Evolutionary conservation across 2,113 vertebrate genomes (phyloP), one percentile per base, ranked within the genome.

Genomic region (Poeciliopsis turrubarensis): DNA sequence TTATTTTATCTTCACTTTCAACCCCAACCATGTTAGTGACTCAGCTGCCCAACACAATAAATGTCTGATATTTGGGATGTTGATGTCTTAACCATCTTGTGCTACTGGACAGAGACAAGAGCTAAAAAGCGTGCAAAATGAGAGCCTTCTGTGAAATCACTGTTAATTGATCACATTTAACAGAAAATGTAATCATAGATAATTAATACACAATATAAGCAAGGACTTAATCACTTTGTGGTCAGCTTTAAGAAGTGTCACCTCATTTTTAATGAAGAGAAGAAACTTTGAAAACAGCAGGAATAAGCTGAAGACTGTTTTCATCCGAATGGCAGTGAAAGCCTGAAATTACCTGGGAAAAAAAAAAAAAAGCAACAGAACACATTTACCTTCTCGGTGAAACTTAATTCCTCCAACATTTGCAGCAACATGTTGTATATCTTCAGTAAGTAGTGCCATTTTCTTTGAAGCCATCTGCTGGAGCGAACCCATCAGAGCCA

Each of bases 401-500:
- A 63, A 63, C 51, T 57, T 47, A 47, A 47, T 47, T n/a, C 22
- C 22, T 57, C n/a, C 51, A 57, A 57, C 51, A 57, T 57, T 57
- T 57, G 51, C 8, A n/a, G 51, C 25, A 57, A 57, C 51, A 57
- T 57, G 51, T 10, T 57, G 51, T n/a, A 25, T 57, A 57, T 57
- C 22, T 57, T 57, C 7, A 11, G 51, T 57, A 57, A 57, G 22
- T 57, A 57, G 51, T 25, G 51, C 51, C 51, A 57, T 57, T 57
- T 57, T n/a, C 51, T 57, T 57, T 57, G 51, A 57, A 57, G 51
- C 51, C 51, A 57, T 57, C 51, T 57, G 51, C 51, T 57, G 51
- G 51, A 57, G 51, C 51, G 2, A 57, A 57, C 51, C n/a, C 22
- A 57, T 57, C 51, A 57, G 51, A 57, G 51, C 51, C 51, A 57